Conservation (phyloP, 2,797 vertebrate species). For the Macropodus opercularis region DNA sequence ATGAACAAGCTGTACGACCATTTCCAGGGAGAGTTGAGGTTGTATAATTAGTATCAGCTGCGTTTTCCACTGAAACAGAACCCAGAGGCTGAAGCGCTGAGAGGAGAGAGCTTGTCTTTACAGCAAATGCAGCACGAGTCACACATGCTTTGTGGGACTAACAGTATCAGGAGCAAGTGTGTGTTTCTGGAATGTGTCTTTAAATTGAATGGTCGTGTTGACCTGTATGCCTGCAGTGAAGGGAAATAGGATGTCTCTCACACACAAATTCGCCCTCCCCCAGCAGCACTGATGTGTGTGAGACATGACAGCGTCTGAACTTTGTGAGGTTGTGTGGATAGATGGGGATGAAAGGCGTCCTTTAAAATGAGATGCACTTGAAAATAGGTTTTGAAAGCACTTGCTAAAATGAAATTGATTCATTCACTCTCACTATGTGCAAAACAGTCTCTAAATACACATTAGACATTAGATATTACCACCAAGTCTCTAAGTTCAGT, state of each 20-base stretch:
- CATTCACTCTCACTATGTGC: too few relatives aligned
- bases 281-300: neutral
- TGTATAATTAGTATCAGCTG: conserved; percentile 6
- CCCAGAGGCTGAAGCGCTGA: neutral
- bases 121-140: neutral
- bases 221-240: conserved; percentile 1
- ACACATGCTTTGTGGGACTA: conserved; percentile 1
- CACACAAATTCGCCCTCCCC: conserved; percentile 15
- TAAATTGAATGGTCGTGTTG: conserved; percentile 19
- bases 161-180: conserved; percentile 11
- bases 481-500: neutral
- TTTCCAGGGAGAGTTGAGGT: conserved; percentile 14
- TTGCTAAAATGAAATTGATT: too few relatives aligned
- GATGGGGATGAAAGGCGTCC: conserved; percentile 11
- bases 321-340: conserved; percentile 9
- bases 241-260: conserved; percentile 6
- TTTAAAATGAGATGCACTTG: conserved; percentile 9
- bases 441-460: too few relatives aligned
- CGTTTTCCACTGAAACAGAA: conserved; percentile 14
- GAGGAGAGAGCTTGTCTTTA: conserved; percentile 1
- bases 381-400: conserved; percentile 19
- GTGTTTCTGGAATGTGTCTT: neutral
- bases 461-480: too few relatives aligned
- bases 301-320: conserved; percentile 9
- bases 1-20: neutral